Percentiles rank a stretch among this genome's conserved stretches.
These are phyloP conservation scores for Batillaria attramentaria DNA, from an alignment of 1,140 invertebrate genomes.

Conservation along the genomic window DNA sequence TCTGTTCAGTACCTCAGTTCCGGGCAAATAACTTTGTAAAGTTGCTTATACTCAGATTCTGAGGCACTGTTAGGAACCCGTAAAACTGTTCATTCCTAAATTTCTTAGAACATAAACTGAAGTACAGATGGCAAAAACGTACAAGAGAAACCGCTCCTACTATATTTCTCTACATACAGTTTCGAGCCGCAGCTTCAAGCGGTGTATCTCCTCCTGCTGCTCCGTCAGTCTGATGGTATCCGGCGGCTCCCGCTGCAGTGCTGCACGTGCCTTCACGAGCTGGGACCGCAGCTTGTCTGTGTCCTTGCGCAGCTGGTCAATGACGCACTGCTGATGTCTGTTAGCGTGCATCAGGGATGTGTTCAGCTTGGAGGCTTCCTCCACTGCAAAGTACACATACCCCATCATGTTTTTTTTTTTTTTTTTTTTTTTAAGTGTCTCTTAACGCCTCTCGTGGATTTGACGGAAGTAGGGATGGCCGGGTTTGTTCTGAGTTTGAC, in stretches of 20 bases:
- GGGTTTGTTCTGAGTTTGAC: too few species aligned
- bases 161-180: background rate
- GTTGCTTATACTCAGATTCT: background rate
- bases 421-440: background rate
- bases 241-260: background rate
- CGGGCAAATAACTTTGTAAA: background rate
- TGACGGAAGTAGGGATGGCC: too few species aligned
- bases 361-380: constrained; percentile 44
- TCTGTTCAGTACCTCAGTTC: too few species aligned
- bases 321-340: constrained; percentile 48
- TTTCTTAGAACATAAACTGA: background rate
- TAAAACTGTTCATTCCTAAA: background rate
- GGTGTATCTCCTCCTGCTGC: background rate
- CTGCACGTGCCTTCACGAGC: constrained; percentile 22
- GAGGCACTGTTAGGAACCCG: background rate
- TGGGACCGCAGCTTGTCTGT: constrained; percentile 25
- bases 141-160: background rate
- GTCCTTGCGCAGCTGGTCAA: constrained; percentile 32
- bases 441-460: background rate
- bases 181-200: background rate
- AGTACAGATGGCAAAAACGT: background rate
- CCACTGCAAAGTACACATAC: constrained; percentile 30
- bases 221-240: background rate
- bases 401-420: background rate
- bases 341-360: constrained; percentile 38